Conservation (phyloP, 2,888 invertebrate genomes). For the Sinodicranocentrus sp. region DNA sequence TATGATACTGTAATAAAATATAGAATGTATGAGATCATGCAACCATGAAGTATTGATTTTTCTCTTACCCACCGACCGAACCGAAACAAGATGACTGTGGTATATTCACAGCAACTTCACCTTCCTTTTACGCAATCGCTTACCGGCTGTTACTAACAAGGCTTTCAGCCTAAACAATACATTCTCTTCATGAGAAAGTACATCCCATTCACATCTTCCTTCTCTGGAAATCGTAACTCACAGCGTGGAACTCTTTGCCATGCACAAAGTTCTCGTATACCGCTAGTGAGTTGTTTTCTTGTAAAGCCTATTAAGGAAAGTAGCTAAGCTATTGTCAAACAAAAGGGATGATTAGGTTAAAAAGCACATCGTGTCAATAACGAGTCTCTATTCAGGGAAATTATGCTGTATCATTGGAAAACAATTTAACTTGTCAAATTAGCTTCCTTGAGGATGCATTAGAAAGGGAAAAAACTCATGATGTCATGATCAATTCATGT, state of each 20-base stretch:
- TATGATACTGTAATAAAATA: not conserved
- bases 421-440: conserved; percentile 77
- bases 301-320: too few relatives aligned
- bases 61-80: conserved; percentile 45
- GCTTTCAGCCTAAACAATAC: conserved; percentile 36
- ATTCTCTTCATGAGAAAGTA: conserved; percentile 25
- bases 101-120: too few relatives aligned
- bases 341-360: too few relatives aligned
- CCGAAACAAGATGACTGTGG: too few relatives aligned
- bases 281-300: too few relatives aligned
- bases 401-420: conserved; percentile 73
- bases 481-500: conserved; percentile 56
- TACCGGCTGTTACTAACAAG: conserved; percentile 63
- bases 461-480: conserved; percentile 34
- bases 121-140: conserved; percentile 45
- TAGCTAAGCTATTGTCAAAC: too few relatives aligned
- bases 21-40: too few relatives aligned
- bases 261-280: too few relatives aligned
- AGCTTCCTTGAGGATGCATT: too few relatives aligned
- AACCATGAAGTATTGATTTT: conserved; percentile 58
- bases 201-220: not conserved
- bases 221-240: not conserved
- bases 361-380: too few relatives aligned
- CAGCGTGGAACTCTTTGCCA: too few relatives aligned
- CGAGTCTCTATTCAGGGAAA: conserved; percentile 37